Conservation (phyloP, 2,888 invertebrate genomes). For the Apantesis nais region DNA sequence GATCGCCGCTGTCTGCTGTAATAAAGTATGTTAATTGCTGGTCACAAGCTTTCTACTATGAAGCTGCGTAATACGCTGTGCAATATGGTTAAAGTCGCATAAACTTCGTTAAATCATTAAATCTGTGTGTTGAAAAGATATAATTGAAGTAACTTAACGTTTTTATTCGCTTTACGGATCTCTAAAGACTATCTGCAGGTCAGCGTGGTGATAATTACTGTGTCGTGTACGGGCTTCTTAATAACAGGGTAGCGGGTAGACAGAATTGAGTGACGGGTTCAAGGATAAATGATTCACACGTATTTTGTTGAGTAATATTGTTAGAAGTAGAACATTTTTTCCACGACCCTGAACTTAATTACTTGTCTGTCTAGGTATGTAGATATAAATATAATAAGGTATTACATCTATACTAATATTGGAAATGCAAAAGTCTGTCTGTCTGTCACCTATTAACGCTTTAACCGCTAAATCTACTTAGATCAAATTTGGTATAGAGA, state of each 20-base stretch:
- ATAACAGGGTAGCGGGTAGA: conserved; percentile 53
- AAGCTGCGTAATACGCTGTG: not conserved
- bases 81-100: not conserved
- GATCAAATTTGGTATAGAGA: no score
- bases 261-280: conserved; percentile 61
- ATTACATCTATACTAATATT: no score
- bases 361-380: not conserved
- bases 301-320: conserved; percentile 20
- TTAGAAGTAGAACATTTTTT: conserved; percentile 18
- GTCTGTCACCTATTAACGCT: no score
- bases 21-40: not conserved
- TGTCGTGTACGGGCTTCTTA: conserved; percentile 58
- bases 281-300: conserved; percentile 58
- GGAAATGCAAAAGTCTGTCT: no score
- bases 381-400: not conserved
- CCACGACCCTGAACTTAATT: conserved; percentile 5
- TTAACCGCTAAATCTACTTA: no score
- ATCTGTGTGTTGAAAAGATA: not conserved
- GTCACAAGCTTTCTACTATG: not conserved
- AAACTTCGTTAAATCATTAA: not conserved
- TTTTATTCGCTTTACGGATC: conserved; percentile 2
- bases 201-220: conserved; percentile 52
- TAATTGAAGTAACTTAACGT: not conserved
- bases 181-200: conserved; percentile 14
- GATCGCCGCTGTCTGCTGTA: not conserved